Evolutionary conservation across 2,888 invertebrate genomes (phyloP).

Genomic region (Drosophila rellima): DNA sequence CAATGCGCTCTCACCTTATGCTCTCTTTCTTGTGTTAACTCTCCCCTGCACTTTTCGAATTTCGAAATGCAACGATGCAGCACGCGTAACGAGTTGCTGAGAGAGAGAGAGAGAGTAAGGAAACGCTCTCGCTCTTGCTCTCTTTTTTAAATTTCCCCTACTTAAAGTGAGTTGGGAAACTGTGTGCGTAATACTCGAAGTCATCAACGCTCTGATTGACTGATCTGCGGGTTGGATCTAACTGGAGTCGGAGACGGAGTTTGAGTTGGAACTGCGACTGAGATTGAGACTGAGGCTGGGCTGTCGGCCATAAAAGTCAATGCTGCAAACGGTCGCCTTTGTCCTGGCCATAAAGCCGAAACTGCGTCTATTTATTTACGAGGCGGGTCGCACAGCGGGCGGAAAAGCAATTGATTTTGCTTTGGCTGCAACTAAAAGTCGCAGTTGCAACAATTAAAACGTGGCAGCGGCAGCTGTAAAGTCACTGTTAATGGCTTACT

Average conservation of each 20-base stretch:
- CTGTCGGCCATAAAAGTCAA: conserved; percentile 67
- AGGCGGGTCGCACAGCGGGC: conserved; percentile 73
- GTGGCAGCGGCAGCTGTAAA: conserved; percentile 69
- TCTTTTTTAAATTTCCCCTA: conserved; percentile 54
- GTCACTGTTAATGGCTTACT: conserved; percentile 73
- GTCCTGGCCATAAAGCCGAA: conserved; percentile 68
- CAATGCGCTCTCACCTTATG: conserved; percentile 12
- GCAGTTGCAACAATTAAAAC: conserved; percentile 71
- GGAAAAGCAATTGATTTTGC: conserved; percentile 65
- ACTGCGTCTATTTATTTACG: conserved; percentile 67
- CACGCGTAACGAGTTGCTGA: not conserved
- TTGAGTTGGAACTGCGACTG: not conserved
- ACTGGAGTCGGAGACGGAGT: not conserved
- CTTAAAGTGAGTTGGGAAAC: not conserved
- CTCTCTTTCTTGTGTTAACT: conserved; percentile 8
- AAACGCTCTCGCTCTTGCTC: conserved; percentile 2
- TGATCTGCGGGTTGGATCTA: conserved; percentile 29
- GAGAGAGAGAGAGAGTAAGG: conserved; percentile 1
- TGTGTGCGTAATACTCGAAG: conserved; percentile 15
- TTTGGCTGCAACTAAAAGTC: conserved; percentile 33
- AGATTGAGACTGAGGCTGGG: not conserved
- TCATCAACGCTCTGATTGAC: conserved; percentile 42
- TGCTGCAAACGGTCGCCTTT: conserved; percentile 70
- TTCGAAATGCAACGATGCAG: conserved; percentile 61
- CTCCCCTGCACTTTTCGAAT: conserved; percentile 65